Evolutionary conservation across 1,140 invertebrate genomes (phyloP).

Genomic region (Ptiloglossa arizonensis): DNA sequence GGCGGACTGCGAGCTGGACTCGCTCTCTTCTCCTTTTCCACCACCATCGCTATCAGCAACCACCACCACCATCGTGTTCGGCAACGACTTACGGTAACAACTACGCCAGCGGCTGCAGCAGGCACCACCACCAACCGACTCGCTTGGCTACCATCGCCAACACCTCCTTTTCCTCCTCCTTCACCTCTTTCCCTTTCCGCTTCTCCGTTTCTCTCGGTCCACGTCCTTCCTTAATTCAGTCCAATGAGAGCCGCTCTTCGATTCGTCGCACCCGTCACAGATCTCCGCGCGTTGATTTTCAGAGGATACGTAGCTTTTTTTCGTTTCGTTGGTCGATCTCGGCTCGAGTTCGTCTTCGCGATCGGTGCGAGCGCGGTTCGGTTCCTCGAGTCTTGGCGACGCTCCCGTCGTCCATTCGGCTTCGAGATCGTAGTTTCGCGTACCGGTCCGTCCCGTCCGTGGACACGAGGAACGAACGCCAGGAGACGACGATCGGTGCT

Average conservation of each 20-base stretch:
- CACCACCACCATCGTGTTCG: slow-evolving; percentile 40
- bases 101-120: slow-evolving; percentile 35
- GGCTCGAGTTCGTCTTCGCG: neutral
- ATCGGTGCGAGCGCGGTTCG: neutral
- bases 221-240: slow-evolving; percentile 80
- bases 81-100: slow-evolving; percentile 43
- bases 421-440: slow-evolving; percentile 10
- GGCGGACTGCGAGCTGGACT: slow-evolving; percentile 54
- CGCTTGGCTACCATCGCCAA: slow-evolving; percentile 57
- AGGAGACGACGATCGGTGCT: neutral
- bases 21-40: slow-evolving; percentile 67
- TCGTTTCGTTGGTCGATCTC: neutral
- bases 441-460: slow-evolving; percentile 17
- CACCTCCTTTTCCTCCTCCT: slow-evolving; percentile 68
- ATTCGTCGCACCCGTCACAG: slow-evolving; percentile 66
- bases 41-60: slow-evolving; percentile 66
- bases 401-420: neutral
- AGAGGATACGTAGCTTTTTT: slow-evolving; percentile 12
- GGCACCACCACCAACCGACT: slow-evolving; percentile 36
- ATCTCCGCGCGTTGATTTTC: slow-evolving; percentile 39
- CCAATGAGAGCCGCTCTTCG: slow-evolving; percentile 76
- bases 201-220: slow-evolving; percentile 73
- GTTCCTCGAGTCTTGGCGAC: slow-evolving; percentile 7
- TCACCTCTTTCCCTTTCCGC: slow-evolving; percentile 65
- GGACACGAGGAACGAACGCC: neutral